phyloP scores from a whole-genome alignment of 1,140 invertebrate genomes.

The Neocloeon triangulifer region DNA sequence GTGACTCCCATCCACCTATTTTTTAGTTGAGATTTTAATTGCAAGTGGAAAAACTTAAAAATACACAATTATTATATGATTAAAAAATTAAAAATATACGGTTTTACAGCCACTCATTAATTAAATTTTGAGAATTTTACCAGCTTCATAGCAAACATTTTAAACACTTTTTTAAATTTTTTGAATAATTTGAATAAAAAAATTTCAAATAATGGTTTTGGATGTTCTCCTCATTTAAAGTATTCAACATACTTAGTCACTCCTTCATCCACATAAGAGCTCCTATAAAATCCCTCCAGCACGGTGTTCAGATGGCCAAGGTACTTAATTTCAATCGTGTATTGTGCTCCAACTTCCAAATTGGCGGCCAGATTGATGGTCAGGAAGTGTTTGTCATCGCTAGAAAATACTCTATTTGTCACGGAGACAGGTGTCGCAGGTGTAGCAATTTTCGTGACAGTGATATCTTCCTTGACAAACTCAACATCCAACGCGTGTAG shows the following conservation, averaged over 20 bases:
- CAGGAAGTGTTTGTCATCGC: neutral
- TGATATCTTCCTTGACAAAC: too few relatives aligned
- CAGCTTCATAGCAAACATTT: neutral
- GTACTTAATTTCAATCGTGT: slow-evolving; percentile 24
- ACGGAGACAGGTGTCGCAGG: too few relatives aligned
- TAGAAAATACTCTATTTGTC: too few relatives aligned
- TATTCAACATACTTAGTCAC: slow-evolving; percentile 14
- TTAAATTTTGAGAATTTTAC: neutral
- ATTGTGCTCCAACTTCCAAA: slow-evolving; percentile 13
- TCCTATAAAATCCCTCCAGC: slow-evolving; percentile 58
- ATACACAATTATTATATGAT: slow-evolving; percentile 4
- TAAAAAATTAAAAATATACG: slow-evolving; percentile 1
- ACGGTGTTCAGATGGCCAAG: slow-evolving; percentile 27
- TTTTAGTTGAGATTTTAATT: neutral
- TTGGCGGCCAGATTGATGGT: slow-evolving; percentile 9
- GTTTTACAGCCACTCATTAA: neutral
- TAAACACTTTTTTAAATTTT: neutral
- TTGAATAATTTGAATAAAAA: neutral
- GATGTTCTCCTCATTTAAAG: neutral
- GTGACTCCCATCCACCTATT: slow-evolving; percentile 64
- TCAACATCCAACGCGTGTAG: too few relatives aligned
- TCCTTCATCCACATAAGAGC: slow-evolving; percentile 32
- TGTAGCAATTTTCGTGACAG: too few relatives aligned
- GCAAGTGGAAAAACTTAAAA: slow-evolving; percentile 15
- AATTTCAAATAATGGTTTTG: neutral